Conservation (phyloP, 2,888 invertebrate species). For the Torymus auratus region DNA sequence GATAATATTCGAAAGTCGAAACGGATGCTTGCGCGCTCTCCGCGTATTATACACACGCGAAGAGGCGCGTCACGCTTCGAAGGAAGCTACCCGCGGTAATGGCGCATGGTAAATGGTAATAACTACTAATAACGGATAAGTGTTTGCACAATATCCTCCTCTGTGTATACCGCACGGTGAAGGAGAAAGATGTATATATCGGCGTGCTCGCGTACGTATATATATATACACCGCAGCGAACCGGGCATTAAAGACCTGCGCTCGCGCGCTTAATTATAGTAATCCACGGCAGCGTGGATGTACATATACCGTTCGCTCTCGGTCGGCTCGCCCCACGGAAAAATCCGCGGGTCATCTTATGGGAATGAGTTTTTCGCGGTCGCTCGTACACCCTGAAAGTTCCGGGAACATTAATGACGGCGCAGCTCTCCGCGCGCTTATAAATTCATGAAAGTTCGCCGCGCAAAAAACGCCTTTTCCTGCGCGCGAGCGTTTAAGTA, state of each 20-base stretch:
- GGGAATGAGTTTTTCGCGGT: slow-evolving; percentile 30
- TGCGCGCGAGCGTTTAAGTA: slow-evolving; percentile 24
- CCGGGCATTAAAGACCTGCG: slow-evolving; percentile 34
- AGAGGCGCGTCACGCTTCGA: slow-evolving; percentile 44
- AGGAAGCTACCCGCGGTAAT: slow-evolving; percentile 47
- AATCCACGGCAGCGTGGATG: slow-evolving; percentile 17
- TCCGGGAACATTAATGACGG: slow-evolving; percentile 40
- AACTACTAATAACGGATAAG: slow-evolving; percentile 59
- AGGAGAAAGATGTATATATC: neutral
- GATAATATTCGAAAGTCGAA: slow-evolving; percentile 49
- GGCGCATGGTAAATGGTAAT: slow-evolving; percentile 58
- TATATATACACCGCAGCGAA: slow-evolving; percentile 2
- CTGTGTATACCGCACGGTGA: slow-evolving; percentile 1
- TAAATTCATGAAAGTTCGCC: slow-evolving; percentile 45
- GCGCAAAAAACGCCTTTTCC: slow-evolving; percentile 8
- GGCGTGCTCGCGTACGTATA: no score
- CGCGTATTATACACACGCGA: slow-evolving; percentile 12
- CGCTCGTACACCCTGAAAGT: slow-evolving; percentile 3
- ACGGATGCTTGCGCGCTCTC: slow-evolving; percentile 20
- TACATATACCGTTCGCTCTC: slow-evolving; percentile 6
- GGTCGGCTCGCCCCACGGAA: slow-evolving; percentile 10
- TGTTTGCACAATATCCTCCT: slow-evolving; percentile 57
- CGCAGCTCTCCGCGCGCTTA: slow-evolving; percentile 15
- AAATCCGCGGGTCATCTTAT: slow-evolving; percentile 32
- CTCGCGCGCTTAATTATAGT: slow-evolving; percentile 54